Evolutionary conservation across 2,797 vertebrate species (phyloP).

Genomic region (Helostoma temminkii): DNA sequence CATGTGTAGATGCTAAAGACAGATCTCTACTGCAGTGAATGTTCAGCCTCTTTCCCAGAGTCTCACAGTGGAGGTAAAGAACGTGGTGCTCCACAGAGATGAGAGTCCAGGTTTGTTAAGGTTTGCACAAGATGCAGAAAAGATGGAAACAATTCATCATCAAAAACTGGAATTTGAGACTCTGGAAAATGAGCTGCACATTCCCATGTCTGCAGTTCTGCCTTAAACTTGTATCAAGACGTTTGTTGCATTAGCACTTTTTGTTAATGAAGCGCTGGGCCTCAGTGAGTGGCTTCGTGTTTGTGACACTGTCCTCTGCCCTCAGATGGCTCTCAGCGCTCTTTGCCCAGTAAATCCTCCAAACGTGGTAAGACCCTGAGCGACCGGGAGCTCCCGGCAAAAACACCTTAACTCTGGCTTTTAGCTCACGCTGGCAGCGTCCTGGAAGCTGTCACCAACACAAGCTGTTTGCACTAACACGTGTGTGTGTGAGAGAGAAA

Average conservation of each 20-base stretch:
- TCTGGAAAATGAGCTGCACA: constrained; percentile 26
- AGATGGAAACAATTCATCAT: no score
- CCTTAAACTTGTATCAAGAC: not conserved
- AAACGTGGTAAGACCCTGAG: constrained; percentile 92
- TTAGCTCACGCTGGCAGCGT: constrained; percentile 51
- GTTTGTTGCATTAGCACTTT: no score
- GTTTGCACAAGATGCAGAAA: no score
- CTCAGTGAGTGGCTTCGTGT: constrained; percentile 12
- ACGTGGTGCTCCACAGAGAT: no score
- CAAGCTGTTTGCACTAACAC: constrained; percentile 59
- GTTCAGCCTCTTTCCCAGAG: constrained; percentile 37
- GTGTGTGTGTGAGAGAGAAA: constrained; percentile 12
- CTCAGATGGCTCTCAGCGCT: constrained; percentile 91
- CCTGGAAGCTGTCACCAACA: constrained; percentile 45
- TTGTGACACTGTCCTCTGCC: constrained; percentile 82
- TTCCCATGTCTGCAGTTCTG: not conserved
- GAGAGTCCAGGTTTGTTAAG: no score
- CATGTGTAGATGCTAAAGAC: constrained; percentile 4
- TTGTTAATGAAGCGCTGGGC: not conserved
- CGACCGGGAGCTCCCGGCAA: constrained; percentile 16
- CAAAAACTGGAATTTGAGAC: no score
- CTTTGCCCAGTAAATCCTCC: constrained; percentile 90
- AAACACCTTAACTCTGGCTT: constrained; percentile 51
- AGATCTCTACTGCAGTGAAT: constrained; percentile 2
- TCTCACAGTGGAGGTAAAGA: not conserved